Evolutionary conservation across 2,797 vertebrate genomes (phyloP).

Genomic region (Perodicticus potto): DNA sequence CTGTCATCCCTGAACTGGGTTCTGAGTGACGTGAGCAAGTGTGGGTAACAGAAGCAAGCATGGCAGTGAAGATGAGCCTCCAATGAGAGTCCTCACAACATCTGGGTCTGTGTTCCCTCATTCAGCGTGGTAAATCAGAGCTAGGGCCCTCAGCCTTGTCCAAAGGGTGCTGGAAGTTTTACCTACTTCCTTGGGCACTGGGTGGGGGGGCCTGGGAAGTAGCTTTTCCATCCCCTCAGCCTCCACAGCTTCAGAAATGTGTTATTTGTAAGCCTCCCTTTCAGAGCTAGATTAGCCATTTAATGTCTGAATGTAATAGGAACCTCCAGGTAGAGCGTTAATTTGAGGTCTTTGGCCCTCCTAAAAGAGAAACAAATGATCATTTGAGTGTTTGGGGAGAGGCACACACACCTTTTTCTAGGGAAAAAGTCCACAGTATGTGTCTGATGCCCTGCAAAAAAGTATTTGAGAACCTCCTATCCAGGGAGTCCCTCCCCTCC

Average conservation of each 20-base stretch:
- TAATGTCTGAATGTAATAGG: not conserved
- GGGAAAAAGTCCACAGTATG: not conserved
- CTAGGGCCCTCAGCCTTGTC: not conserved
- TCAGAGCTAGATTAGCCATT: not conserved
- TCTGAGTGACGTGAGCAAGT: not conserved
- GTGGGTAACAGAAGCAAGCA: not conserved
- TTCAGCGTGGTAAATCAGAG: not conserved
- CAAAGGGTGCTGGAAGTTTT: not conserved
- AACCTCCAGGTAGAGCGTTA: not conserved
- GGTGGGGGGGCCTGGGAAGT: not conserved
- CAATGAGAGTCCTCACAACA: rapidly evolving
- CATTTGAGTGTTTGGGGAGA: not conserved
- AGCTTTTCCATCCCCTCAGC: not conserved
- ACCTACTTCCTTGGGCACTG: not conserved
- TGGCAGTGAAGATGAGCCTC: not conserved
- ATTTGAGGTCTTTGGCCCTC: not conserved
- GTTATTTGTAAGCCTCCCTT: not conserved
- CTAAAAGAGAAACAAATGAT: not conserved
- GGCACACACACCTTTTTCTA: not conserved
- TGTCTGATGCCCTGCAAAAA: not conserved
- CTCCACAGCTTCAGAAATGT: not conserved
- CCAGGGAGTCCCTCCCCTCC: not conserved
- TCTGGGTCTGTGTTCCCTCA: not conserved
- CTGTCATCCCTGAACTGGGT: not conserved
- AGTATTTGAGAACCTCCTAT: not conserved